Evolutionary conservation across 1,140 invertebrate species (phyloP), one percentile per base, ranked within the genome.

Genomic region (Asbolus verrucosus): DNA sequence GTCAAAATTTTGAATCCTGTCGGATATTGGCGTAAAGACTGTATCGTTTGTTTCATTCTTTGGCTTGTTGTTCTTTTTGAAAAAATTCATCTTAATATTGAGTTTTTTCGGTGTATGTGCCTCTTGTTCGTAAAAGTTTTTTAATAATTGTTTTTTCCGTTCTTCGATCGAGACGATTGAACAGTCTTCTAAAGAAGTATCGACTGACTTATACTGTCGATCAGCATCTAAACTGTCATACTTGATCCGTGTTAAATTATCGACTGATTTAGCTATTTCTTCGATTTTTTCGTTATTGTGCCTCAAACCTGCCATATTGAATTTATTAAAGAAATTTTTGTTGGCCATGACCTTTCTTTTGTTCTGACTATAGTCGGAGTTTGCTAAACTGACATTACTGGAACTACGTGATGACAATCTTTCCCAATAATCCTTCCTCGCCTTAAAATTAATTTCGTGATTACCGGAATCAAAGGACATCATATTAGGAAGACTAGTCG

Each of bases 401-500:
- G 68, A 70, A 27, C 59, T 65, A 11, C 36, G 5, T 1, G 21
- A 30, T 0, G 72, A 73, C 11, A 73, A 14, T 13, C 46, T 65
- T 2, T 71, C 63, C 72, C 72, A 73, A 41, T 61, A 73, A 13
- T 69, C 46, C 11, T 38, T 61, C 18, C 24, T 68, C 2, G 31
- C 27, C 30, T 16, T 38, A 30, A 41, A 24, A 13, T 27, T 43
- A 6, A 30, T 24, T 15, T 43, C 33, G 38, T 6, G 14, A 15
- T 24, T 1, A 13, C 19, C 36, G 15, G 59, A 61, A 43, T 50
- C 43, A 1, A 61, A 14, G 0, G 41, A 18, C 3, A 59, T 67
- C 4, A 73, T 67, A 43, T 73, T 66, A 11, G 72, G 72, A 2
- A 67, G 41, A 59, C 72, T 73, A 5, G 15, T 46, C 13, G 69